Percentiles rank a stretch among this genome's conserved stretches.
Conservation (phyloP, 2,888 invertebrate species). For the Drosophila mettleri region DNA sequence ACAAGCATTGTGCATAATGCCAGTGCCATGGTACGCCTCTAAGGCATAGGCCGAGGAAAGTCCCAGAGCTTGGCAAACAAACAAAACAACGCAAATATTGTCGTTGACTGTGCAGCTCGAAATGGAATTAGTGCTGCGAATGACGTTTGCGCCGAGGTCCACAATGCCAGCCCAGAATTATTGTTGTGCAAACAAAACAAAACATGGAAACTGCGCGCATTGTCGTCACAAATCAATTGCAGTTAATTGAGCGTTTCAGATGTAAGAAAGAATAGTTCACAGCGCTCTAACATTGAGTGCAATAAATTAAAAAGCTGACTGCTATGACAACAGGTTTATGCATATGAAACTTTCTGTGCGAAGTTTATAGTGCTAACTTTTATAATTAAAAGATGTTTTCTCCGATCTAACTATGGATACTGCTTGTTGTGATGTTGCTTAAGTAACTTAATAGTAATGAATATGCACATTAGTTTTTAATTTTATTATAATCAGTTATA, state of each 20-base stretch:
- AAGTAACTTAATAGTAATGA: too few species aligned
- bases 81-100: conserved; percentile 33
- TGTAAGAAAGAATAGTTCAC: not conserved
- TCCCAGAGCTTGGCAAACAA: conserved; percentile 32
- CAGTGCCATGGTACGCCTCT: conserved; percentile 28
- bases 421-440: not conserved
- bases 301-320: not conserved
- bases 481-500: not conserved
- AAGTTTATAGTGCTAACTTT: not conserved
- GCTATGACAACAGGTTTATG: not conserved
- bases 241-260: conserved; percentile 38
- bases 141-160: conserved; percentile 15
- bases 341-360: not conserved
- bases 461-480: not conserved
- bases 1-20: conserved; percentile 29
- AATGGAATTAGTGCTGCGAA: conserved; percentile 23
- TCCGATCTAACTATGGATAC: not conserved
- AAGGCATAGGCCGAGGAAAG: not conserved
- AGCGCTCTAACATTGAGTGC: not conserved
- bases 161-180: conserved; percentile 29
- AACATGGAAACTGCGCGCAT: conserved; percentile 37
- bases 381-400: not conserved
- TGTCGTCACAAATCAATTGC: conserved; percentile 69
- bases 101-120: conserved; percentile 8
- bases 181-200: conserved; percentile 38